Conservation (phyloP, 2,113 vertebrate genomes). For the Gulo gulo region DNA sequence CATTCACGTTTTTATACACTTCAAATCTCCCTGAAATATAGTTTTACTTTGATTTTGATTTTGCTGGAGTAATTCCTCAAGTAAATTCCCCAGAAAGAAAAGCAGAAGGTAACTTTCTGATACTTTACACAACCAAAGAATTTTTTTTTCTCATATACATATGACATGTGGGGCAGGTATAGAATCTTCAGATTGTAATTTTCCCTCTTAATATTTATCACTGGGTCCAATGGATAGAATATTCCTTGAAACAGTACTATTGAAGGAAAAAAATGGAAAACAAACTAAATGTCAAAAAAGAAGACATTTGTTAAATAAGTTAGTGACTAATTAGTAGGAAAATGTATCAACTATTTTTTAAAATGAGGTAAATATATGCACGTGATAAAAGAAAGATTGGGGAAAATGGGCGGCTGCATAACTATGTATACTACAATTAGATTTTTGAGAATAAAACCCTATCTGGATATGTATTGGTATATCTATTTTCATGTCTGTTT, state of each 20-base stretch:
- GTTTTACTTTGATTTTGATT: slow-evolving; percentile 45
- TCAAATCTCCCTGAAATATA: neutral
- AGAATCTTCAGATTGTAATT: neutral
- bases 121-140: neutral
- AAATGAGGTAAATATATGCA: neutral
- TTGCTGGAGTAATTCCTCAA: neutral
- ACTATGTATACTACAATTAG: neutral
- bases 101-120: neutral
- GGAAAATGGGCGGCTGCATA: neutral
- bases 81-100: neutral
- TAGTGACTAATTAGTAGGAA: neutral
- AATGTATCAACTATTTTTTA: neutral
- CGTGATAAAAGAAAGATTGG: neutral
- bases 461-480: neutral
- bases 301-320: neutral
- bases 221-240: neutral
- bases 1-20: neutral
- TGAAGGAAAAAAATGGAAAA: neutral
- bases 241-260: neutral
- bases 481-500: neutral
- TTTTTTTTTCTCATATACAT: neutral
- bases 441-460: slow-evolving; percentile 4
- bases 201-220: neutral
- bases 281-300: neutral
- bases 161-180: neutral